Evolutionary conservation across 2,888 invertebrate genomes (phyloP), one percentile per base, ranked within the genome.

Genomic region (Andrena trimmerana): DNA sequence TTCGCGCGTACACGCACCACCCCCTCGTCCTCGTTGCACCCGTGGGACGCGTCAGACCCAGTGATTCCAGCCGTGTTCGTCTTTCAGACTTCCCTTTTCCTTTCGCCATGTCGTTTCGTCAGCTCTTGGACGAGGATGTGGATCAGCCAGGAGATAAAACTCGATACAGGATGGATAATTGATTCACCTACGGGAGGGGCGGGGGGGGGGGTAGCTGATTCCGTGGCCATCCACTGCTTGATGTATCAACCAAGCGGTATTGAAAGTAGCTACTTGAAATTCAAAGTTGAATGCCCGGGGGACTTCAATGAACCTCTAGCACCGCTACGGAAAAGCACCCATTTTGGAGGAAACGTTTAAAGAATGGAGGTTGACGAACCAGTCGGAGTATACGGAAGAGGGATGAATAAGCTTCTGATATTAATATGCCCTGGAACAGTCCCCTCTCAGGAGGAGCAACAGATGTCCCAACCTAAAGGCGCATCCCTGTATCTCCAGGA

Each of bases 1-100:
- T 84, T 85, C 82, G 77, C 85, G 85, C 86, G 76, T 74, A 63
- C 74, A 78, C 80, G 71, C 80, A 79, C 60, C 76, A 74, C 78
- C 81, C 82, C 62, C 69, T 48, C 68, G 59, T 48, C 72, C 73
- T 48, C 70, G 36, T 48, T 78, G 42, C 66, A 72, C 29, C 74
- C 71, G 50, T 68, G 68, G 10, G 62, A 72, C 65, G 59, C 60
- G 10, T 48, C 48, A 33, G 48, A 71, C 50, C 27, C 27, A 13
- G 2, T 20, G 27, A 48, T 74, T 74, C 24, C 27, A 36, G 33
- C 27, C 60, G 33, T 20, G 31, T 29, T 66, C 33, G 24, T 42
- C 24, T 42, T 62, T 4, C 16, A 7, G 2, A 0, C 2, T 48
- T 16, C 24, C 13, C 20, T 13, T 27, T 33, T 27, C 54, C 36